A percentile compares a stretch with the other conserved stretches of the same genome.
These are phyloP conservation scores for Pemphigus obesinymphae DNA, from an alignment of 1,140 invertebrate genomes.

Conservation along the genomic window DNA sequence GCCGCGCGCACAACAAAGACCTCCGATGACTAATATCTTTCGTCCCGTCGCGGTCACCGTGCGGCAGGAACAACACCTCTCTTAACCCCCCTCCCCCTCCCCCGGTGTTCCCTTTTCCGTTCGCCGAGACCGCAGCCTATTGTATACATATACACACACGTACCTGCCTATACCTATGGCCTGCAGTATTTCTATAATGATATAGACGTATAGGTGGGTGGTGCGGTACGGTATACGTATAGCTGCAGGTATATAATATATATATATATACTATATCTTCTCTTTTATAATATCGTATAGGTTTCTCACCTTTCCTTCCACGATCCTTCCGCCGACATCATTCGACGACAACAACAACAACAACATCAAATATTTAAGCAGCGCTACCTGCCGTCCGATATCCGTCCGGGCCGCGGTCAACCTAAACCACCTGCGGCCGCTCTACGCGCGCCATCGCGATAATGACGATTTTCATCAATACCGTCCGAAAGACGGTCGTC, in stretches of 20 bases:
- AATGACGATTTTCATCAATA: not conserved
- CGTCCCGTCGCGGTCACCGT: not conserved
- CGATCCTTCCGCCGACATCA: not conserved
- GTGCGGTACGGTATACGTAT: no score
- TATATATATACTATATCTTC: not conserved
- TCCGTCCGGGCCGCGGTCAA: not conserved
- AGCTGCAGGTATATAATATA: no score
- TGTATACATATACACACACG: no score
- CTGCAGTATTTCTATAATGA: no score
- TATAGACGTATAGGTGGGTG: no score
- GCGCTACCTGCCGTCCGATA: not conserved
- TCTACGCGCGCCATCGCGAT: not conserved
- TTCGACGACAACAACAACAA: not conserved
- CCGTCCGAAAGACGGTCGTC: not conserved
- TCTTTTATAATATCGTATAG: no score
- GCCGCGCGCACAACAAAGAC: slow-evolving; percentile 5
- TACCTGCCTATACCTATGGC: no score
- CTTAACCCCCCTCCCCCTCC: not conserved
- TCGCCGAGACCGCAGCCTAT: not conserved
- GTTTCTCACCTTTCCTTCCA: slow-evolving; percentile 9
- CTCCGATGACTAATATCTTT: slow-evolving; percentile 40
- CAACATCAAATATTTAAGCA: not conserved
- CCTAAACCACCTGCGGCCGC: not conserved
- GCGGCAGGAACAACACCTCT: not conserved
- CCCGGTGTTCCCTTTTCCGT: not conserved